Percentiles rank a stretch among this genome's conserved stretches.
phyloP scores from a whole-genome alignment of 2,888 invertebrate species.

The Drosophila emarginata region DNA sequence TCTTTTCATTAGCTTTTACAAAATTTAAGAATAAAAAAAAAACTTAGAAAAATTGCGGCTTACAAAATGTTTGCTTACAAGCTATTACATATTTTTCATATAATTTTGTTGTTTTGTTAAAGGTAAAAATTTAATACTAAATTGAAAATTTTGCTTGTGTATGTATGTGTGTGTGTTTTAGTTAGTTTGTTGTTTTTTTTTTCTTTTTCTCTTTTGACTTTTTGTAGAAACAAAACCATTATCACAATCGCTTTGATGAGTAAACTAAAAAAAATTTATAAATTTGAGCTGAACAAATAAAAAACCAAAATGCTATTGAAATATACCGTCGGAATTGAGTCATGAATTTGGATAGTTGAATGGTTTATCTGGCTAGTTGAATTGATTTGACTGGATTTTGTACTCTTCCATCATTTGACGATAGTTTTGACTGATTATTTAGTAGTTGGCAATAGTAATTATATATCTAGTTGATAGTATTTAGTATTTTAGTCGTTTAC shows the following conservation, averaged over 20 bases:
- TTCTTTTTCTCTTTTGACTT: conserved; percentile 28
- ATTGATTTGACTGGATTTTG: neutral
- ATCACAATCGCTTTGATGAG: conserved; percentile 82
- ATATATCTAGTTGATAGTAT: conserved; percentile 15
- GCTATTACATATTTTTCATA: neutral
- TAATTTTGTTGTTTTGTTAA: neutral
- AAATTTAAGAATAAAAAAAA: neutral
- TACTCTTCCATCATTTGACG: neutral
- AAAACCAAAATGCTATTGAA: conserved; percentile 5
- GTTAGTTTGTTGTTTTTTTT: conserved; percentile 18
- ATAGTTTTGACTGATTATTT: conserved; percentile 35
- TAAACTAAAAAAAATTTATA: conserved; percentile 43
- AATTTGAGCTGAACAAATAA: conserved; percentile 22
- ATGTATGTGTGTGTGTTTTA: conserved; percentile 11
- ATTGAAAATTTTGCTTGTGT: neutral
- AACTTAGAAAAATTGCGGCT: conserved; percentile 24
- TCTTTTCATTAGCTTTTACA: conserved; percentile 22
- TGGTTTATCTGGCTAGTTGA: conserved; percentile 11
- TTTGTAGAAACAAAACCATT: conserved; percentile 74
- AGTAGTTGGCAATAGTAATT: conserved; percentile 5
- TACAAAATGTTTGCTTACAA: conserved; percentile 4
- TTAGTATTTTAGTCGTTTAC: conserved; percentile 19
- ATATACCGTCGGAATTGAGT: conserved; percentile 19
- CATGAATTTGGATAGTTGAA: conserved; percentile 31
- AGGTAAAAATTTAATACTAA: neutral